A percentile compares a stretch with the other conserved stretches of the same genome.
phyloP scores from a whole-genome alignment of 37 sponge, comb jelly and placozoan species.

The Spongilla lacustris region DNA sequence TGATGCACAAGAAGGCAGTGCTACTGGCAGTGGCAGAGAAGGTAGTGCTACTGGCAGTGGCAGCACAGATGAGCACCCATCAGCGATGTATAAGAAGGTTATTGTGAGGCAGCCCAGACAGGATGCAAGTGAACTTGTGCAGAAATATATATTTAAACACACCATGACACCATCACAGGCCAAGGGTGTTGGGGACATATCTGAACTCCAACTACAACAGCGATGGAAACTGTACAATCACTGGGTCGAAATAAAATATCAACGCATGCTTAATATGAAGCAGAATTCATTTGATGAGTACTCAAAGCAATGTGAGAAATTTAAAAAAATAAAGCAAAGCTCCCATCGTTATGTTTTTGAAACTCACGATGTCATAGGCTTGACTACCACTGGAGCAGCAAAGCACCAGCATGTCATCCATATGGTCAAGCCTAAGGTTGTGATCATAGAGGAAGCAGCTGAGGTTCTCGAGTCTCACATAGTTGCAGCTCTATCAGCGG shows the following conservation, averaged over 20 bases:
- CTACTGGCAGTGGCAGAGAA: not conserved
- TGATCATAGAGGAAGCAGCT: constrained; percentile 94
- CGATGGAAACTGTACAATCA: constrained; percentile 67
- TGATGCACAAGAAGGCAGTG: not conserved
- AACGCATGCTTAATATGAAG: not conserved
- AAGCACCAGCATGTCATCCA: constrained; percentile 81
- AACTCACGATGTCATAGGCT: constrained; percentile 72
- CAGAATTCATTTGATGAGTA: constrained; percentile 12
- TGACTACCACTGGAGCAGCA: constrained; percentile 96
- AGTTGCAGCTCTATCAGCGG: constrained; percentile 76
- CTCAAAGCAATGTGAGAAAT: constrained; percentile 15
- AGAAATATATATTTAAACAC: not conserved
- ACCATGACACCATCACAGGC: constrained; percentile 44
- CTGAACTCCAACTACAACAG: constrained; percentile 8
- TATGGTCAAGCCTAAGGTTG: constrained; percentile 79
- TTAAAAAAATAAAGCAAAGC: constrained; percentile 20
- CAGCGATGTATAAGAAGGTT: not conserved
- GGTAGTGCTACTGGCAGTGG: no score
- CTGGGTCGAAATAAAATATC: constrained; percentile 54
- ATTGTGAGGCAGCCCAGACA: no score
- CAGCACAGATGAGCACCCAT: not conserved
- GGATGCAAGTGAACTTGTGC: not conserved
- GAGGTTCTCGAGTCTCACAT: constrained; percentile 95
- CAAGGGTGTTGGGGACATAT: constrained; percentile 27
- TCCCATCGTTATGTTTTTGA: constrained; percentile 41